Conservation (phyloP, 2,888 invertebrate species). For the Andrena bicolor region DNA sequence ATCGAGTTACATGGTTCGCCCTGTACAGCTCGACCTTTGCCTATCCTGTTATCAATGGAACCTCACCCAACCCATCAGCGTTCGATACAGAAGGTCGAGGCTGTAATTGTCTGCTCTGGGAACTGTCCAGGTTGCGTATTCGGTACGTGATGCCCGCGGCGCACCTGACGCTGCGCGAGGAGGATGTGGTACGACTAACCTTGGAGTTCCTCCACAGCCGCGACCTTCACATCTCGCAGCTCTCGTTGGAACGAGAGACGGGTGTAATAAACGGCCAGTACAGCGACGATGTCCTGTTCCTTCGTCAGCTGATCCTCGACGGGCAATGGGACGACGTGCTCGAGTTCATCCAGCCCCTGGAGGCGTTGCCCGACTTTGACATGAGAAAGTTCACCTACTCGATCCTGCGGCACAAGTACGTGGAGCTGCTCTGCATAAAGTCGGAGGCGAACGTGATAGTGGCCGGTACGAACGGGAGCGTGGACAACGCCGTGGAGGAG, state of each 20-base stretch:
- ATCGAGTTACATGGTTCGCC: not conserved
- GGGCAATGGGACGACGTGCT: slow-evolving; percentile 99
- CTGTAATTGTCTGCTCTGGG: slow-evolving; percentile 56
- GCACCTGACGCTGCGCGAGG: slow-evolving; percentile 93
- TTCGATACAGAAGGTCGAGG: slow-evolving; percentile 23
- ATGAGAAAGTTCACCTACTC: slow-evolving; percentile 94
- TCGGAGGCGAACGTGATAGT: slow-evolving; percentile 94
- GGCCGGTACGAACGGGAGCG: slow-evolving; percentile 90
- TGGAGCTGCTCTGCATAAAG: slow-evolving; percentile 96
- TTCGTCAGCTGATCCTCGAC: slow-evolving; percentile 97
- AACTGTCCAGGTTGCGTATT: slow-evolving; percentile 83
- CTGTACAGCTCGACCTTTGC: not conserved
- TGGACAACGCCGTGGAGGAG: slow-evolving; percentile 97
- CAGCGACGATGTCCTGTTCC: slow-evolving; percentile 97
- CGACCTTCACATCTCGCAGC: slow-evolving; percentile 95
- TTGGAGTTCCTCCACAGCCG: slow-evolving; percentile 95
- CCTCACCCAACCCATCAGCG: not conserved
- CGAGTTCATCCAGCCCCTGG: slow-evolving; percentile 97
- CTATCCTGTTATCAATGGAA: not conserved
- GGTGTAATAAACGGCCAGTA: slow-evolving; percentile 97
- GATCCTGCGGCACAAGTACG: slow-evolving; percentile 96
- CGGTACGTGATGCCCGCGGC: slow-evolving; percentile 92
- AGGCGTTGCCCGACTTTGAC: slow-evolving; percentile 93
- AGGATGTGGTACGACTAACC: slow-evolving; percentile 94
- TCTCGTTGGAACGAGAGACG: slow-evolving; percentile 97